Conservation (phyloP, 2,888 invertebrate genomes). For the Orthosia gracilis region DNA sequence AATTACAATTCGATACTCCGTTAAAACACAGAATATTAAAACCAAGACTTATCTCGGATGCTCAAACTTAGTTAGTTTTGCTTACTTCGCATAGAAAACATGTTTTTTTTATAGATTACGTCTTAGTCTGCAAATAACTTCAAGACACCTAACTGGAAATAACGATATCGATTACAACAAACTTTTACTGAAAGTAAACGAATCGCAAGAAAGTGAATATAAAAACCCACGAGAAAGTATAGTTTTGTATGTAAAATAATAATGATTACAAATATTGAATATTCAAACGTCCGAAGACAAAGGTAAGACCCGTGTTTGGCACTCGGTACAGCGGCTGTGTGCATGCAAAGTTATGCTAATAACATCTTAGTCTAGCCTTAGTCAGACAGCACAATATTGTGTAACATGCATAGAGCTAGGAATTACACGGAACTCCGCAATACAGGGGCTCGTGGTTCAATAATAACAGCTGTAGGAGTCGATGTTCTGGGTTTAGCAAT, state of each 20-base stretch:
- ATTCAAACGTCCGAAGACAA: constrained; percentile 61
- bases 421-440: not conserved
- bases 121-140: not conserved
- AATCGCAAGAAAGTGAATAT: not conserved
- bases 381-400: constrained; percentile 60
- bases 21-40: too few relatives aligned
- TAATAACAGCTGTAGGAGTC: too few relatives aligned
- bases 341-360: constrained; percentile 68
- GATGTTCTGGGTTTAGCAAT: too few relatives aligned
- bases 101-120: too few relatives aligned
- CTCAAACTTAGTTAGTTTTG: not conserved
- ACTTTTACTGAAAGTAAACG: not conserved
- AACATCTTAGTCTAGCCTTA: constrained; percentile 60
- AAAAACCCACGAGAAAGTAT: constrained; percentile 40
- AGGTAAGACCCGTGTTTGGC: constrained; percentile 60
- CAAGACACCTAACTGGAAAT: not conserved
- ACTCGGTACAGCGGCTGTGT: constrained; percentile 54
- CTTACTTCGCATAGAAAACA: not conserved
- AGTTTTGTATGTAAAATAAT: constrained; percentile 48
- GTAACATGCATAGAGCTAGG: constrained; percentile 43
- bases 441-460: too few relatives aligned
- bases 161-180: too few relatives aligned
- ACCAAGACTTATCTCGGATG: too few relatives aligned
- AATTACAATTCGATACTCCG: not conserved
- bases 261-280: constrained; percentile 60